Conservation (phyloP, 2,797 vertebrate species). For the Hoplostethus mediterraneus region DNA sequence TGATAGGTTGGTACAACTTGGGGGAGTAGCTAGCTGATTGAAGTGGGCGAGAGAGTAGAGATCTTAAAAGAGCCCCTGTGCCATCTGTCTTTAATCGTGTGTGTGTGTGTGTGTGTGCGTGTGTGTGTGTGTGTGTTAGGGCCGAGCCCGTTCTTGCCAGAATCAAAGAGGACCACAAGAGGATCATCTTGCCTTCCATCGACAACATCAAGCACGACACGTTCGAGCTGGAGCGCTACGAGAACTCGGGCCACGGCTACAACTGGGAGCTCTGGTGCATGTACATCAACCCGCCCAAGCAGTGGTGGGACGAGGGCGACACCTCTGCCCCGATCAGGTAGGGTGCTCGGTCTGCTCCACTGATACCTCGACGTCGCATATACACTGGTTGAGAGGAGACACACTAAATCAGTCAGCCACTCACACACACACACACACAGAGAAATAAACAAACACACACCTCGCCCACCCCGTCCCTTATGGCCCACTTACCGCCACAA, state of each 20-base stretch:
- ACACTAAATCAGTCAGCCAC: not conserved
- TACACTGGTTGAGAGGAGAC: too few relatives aligned
- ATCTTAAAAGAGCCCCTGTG: conserved; percentile 30
- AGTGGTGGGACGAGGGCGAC: conserved; percentile 97
- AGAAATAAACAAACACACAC: conserved; percentile 5
- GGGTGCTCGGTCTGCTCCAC: not conserved
- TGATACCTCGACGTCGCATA: too few relatives aligned
- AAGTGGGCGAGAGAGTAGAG: conserved; percentile 30
- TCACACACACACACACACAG: conserved; percentile 13
- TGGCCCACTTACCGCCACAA: too few relatives aligned
- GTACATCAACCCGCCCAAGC: conserved; percentile 97
- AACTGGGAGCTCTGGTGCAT: conserved; percentile 99
- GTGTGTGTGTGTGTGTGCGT: conserved; percentile 2
- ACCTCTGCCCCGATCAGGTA: conserved; percentile 95
- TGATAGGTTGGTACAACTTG: conserved; percentile 45
- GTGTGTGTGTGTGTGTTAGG: conserved; percentile 77
- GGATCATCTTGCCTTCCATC: conserved; percentile 95
- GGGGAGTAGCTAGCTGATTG: conserved; percentile 38
- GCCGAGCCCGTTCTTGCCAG: conserved; percentile 94
- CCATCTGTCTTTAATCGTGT: conserved; percentile 16
- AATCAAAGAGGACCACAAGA: conserved; percentile 93
- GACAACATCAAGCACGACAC: conserved; percentile 98
- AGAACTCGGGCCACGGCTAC: conserved; percentile 95
- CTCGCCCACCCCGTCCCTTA: too few relatives aligned
- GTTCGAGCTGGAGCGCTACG: conserved; percentile 95